Evolutionary conservation across 2,888 invertebrate genomes (phyloP).

Genomic region (Apamea sordens): DNA sequence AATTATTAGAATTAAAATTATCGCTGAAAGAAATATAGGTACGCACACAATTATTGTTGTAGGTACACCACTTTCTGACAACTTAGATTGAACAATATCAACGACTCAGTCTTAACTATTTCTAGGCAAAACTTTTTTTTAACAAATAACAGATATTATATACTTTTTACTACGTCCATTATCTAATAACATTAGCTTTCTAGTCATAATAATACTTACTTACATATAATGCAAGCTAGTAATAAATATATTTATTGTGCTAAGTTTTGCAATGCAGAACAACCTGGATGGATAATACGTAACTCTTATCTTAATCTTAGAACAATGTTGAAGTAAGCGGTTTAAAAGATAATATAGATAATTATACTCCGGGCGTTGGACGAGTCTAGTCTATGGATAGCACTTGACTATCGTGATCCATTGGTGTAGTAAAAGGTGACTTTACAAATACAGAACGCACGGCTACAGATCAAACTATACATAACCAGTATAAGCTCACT

Average conservation of each 20-base stretch:
- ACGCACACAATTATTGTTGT: neutral
- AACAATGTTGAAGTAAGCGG: slow-evolving; percentile 9
- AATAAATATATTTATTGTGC: slow-evolving; percentile 42
- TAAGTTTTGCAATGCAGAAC: slow-evolving; percentile 26
- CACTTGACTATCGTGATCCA: neutral
- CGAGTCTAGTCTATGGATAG: neutral
- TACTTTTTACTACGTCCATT: no score
- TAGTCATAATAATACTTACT: slow-evolving; percentile 2
- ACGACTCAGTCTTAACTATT: neutral
- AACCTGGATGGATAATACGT: slow-evolving; percentile 10
- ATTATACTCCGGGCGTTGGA: neutral
- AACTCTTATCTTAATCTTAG: slow-evolving; percentile 10
- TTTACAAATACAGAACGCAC: neutral
- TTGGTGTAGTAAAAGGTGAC: neutral
- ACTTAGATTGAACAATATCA: neutral
- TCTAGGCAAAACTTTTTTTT: neutral
- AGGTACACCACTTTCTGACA: no score
- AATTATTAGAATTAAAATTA: neutral
- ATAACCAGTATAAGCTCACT: no score
- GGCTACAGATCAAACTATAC: no score
- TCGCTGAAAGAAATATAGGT: neutral
- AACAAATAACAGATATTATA: neutral
- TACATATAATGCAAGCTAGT: neutral
- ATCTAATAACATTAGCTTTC: no score
- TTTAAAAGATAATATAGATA: neutral